Evolutionary conservation across 2,888 invertebrate species (phyloP), one percentile per base, ranked within the genome.

Genomic region (Agrotis exclamationis): DNA sequence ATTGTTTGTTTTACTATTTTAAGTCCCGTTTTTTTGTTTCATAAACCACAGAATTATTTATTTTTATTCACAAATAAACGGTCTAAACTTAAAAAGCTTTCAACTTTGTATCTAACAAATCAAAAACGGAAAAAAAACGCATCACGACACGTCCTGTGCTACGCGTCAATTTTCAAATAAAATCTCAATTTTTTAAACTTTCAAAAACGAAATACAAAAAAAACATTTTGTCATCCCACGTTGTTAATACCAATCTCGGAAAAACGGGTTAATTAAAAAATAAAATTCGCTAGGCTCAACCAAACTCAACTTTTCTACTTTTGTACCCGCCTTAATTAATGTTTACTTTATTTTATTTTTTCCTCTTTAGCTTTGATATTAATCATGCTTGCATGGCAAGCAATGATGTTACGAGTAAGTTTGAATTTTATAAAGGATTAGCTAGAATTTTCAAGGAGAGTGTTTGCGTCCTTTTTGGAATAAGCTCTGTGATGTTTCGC

Each of bases 251-350:
- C 58, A 47, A 56, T 4, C 47, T 20, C 13, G 2, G 64, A 20
- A 28, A 24, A 33, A 50, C n/a, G 22, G 33, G 51, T 68, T 81
- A 81, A 77, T 78, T 76, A 78, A 76, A 77, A 77, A 64, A 66
- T 63, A 57, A 70, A 81, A 70, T 66, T 59, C 28, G 50, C 47
- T 48, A 54, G 76, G 63, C 77, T 63, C 63, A 74, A 79, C 48
- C 57, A 60, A 51, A 56, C 51, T 80, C 51, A 65, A 76, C 62
- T 63, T 68, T 74, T 54, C 28, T 59, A 51, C 76, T 63, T 65
- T 54, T n/a, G 18, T 44, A 45, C 39, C 14, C 28, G 28, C 9
- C 64, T 71, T 78, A 77, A 78, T 78, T 77, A 81, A 77, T 54
- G 62, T 70, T 57, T 59, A 69, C 60, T 63, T 48, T 3, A 1